Percentiles rank a stretch among this genome's conserved stretches.
Evolutionary conservation across 1,140 invertebrate genomes (phyloP).

Genomic region (Drosophila subpulchrella): DNA sequence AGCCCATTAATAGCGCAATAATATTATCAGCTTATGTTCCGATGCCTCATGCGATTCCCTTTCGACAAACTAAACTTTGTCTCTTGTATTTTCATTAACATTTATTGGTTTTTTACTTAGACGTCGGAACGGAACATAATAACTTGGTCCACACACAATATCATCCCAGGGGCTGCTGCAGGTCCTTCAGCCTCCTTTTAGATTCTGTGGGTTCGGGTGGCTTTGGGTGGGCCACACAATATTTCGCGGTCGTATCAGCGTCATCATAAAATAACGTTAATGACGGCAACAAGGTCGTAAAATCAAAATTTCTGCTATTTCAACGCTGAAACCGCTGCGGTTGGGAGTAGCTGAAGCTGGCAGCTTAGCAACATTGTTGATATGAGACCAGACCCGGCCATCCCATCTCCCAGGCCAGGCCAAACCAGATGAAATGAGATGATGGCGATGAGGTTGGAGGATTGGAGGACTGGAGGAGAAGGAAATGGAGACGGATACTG

Average conservation of each 20-base stretch:
- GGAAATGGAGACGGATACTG: slow-evolving; percentile 5
- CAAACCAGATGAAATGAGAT: slow-evolving; percentile 10
- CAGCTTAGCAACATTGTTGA: slow-evolving; percentile 64
- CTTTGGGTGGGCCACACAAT: slow-evolving; percentile 38
- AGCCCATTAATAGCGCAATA: slow-evolving; percentile 82
- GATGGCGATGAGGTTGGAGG: slow-evolving; percentile 2
- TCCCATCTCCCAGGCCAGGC: background rate
- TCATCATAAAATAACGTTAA: slow-evolving; percentile 84
- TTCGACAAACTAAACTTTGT: slow-evolving; percentile 70
- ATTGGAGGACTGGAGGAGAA: background rate
- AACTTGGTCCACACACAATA: slow-evolving; percentile 34
- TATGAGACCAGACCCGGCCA: slow-evolving; percentile 22
- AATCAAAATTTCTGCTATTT: slow-evolving; percentile 83
- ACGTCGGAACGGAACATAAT: slow-evolving; percentile 62
- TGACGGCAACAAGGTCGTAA: slow-evolving; percentile 82
- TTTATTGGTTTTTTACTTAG: slow-evolving; percentile 83
- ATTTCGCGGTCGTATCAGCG: slow-evolving; percentile 81
- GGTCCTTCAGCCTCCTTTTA: slow-evolving; percentile 30
- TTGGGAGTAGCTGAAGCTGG: slow-evolving; percentile 33
- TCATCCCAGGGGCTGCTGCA: slow-evolving; percentile 29
- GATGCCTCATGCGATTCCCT: slow-evolving; percentile 54
- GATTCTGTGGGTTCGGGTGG: background rate
- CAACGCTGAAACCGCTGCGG: slow-evolving; percentile 68
- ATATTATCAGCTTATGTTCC: slow-evolving; percentile 82
- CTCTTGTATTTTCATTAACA: slow-evolving; percentile 83